Evolutionary conservation across 2,888 invertebrate genomes (phyloP), one percentile per base, ranked within the genome.

Genomic region (Ganaspis brasiliensis): DNA sequence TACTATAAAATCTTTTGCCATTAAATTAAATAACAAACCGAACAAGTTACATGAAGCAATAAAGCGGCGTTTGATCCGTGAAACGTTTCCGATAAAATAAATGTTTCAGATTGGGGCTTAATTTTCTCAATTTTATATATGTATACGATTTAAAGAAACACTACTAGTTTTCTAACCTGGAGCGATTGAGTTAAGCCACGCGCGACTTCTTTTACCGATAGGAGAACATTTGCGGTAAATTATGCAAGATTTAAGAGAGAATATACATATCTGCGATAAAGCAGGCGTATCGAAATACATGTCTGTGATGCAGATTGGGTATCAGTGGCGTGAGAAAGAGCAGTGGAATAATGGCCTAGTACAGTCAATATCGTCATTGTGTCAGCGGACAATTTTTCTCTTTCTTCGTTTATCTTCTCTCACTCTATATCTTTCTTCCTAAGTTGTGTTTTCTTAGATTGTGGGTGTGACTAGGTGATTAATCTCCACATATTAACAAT

Each of bases 321-420:
- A 72, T 72, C 72, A 45, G 72, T 72, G 72, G 26, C 55, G 72
- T 72, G 72, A 72, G 72, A 72, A 72, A 72, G 31, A 45, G 16
- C 72, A 35, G 35, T 35, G 19, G 35, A 72, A 72, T 72, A 72
- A 72, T 72, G 31, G 72, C 31, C 9, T 55, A 71, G 21, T 55
- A 31, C 16, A 55, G 8, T 26, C 35, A 19, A 55, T 71, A 56
- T 72, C 72, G 72, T 55, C 72, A 56, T 35, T 40, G 16, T 12
- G 67, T 67, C 67, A 67, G 37, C 21, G 37, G 40, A 63, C 24
- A 67, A 16, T 24, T 71, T 49, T 9, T 31, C 31, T 14, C 16
- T 71, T 26, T 55, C 2, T 21, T 6, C 12, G n/a, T 37, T 40
- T 40, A 19, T 63, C 21, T 0, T 45, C 12, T 45, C n/a, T 12